Evolutionary conservation across 2,113 vertebrate genomes (phyloP).

Genomic region (Nettapus auritus): DNA sequence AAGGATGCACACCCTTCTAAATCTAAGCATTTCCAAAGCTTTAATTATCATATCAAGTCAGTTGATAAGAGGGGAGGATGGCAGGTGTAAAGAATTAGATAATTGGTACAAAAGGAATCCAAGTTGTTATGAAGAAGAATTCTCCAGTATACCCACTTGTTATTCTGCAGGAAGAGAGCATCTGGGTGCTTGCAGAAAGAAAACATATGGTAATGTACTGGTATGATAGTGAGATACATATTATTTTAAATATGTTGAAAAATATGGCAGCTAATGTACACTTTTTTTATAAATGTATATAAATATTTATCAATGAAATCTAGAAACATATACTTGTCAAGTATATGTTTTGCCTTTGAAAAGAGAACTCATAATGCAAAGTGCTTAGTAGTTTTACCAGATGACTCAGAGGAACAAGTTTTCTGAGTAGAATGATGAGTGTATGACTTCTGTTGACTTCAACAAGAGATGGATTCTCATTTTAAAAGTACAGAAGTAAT

Average conservation of each 20-base stretch:
- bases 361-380: not conserved
- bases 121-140: not conserved
- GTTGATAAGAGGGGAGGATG: not conserved
- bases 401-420: constrained; percentile 22
- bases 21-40: not conserved
- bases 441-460: not conserved
- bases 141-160: not conserved
- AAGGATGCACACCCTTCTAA: not conserved
- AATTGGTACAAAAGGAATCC: not conserved
- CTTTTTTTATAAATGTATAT: constrained; percentile 28
- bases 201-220: constrained; percentile 37
- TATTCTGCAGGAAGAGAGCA: constrained; percentile 32
- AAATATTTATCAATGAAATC: constrained; percentile 53
- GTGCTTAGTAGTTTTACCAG: not conserved
- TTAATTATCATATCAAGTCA: not conserved
- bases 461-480: not conserved
- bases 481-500: not conserved
- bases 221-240: not conserved
- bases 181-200: constrained; percentile 31
- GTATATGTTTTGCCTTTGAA: not conserved
- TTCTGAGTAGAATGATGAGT: constrained; percentile 9
- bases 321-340: constrained; percentile 25
- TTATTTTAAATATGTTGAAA: constrained; percentile 60
- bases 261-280: constrained; percentile 11
- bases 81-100: not conserved